Percentiles rank a stretch among this genome's conserved stretches.
Evolutionary conservation across 2,888 invertebrate genomes (phyloP).

Genomic region (Pristionchus entomophagus): DNA sequence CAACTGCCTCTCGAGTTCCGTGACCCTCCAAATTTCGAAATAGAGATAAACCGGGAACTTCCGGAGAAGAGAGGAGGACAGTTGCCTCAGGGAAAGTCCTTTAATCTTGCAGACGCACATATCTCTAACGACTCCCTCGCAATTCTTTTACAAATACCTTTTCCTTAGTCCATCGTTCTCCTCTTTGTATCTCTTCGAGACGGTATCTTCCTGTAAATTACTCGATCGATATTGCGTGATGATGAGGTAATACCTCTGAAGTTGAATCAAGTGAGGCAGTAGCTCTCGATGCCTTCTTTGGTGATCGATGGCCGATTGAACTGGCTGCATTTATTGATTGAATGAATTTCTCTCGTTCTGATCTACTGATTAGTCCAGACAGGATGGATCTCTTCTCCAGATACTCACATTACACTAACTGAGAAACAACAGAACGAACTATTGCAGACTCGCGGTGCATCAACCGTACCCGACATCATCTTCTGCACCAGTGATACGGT

Average conservation of each 20-base stretch:
- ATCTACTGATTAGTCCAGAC: conserved; percentile 22
- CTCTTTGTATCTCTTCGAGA: neutral
- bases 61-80: neutral
- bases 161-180: conserved; percentile 28
- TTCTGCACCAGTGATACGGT: conserved; percentile 45
- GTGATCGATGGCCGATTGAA: neutral
- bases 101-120: neutral
- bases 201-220: neutral
- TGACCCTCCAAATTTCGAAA: neutral
- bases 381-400: conserved; percentile 5
- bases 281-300: neutral
- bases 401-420: neutral
- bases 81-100: neutral
- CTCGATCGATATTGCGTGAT: neutral
- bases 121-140: neutral
- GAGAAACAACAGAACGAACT: conserved; percentile 21
- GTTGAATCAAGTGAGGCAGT: neutral
- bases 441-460: neutral
- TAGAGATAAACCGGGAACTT: conserved; percentile 11
- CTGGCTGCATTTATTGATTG: conserved; percentile 4
- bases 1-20: conserved; percentile 14
- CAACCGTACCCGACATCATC: conserved; percentile 45
- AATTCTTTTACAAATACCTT: neutral
- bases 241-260: conserved; percentile 13
- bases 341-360: too few relatives aligned